phyloP scores from a whole-genome alignment of 2,888 invertebrate genomes.

The Anarsia innoxiella region DNA sequence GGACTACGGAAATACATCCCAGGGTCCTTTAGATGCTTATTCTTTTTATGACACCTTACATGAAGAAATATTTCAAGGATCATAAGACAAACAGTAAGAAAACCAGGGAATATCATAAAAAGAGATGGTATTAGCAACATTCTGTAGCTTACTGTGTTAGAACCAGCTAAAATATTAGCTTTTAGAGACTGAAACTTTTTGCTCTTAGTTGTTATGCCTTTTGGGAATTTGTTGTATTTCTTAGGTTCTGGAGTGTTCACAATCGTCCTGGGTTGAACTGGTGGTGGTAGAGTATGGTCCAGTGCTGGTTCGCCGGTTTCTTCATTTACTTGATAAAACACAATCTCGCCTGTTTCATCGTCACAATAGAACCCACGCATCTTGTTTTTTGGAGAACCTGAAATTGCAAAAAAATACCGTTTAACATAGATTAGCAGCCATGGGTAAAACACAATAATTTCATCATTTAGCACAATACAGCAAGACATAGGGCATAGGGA shows the following conservation, averaged over 20 bases:
- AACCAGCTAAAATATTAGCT: conserved; percentile 51
- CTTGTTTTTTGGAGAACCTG: too few species aligned
- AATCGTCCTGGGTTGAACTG: conserved; percentile 6
- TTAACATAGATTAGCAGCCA: too few species aligned
- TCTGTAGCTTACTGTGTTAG: conserved; percentile 56
- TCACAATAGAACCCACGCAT: conserved; percentile 48
- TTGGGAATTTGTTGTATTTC: conserved; percentile 38
- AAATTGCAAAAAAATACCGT: too few species aligned
- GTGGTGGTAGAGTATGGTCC: conserved; percentile 20
- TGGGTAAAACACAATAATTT: too few species aligned
- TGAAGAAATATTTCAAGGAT: conserved; percentile 78
- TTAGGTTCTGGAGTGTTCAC: conserved; percentile 5
- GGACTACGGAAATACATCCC: conserved; percentile 81
- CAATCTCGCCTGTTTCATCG: conserved; percentile 71
- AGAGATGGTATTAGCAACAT: conserved; percentile 77
- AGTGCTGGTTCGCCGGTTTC: conserved; percentile 70
- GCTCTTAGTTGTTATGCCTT: conserved; percentile 40
- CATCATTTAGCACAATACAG: background rate
- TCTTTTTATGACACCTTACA: conserved; percentile 80
- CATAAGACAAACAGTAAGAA: conserved; percentile 65
- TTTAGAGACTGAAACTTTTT: conserved; percentile 51
- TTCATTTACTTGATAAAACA: conserved; percentile 51
- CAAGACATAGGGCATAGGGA: background rate
- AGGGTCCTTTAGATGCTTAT: conserved; percentile 73
- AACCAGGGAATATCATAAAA: conserved; percentile 70